Evolutionary conservation across 2,888 invertebrate species (phyloP), one percentile per base, ranked within the genome.

Genomic region (Tholera decimalis): DNA sequence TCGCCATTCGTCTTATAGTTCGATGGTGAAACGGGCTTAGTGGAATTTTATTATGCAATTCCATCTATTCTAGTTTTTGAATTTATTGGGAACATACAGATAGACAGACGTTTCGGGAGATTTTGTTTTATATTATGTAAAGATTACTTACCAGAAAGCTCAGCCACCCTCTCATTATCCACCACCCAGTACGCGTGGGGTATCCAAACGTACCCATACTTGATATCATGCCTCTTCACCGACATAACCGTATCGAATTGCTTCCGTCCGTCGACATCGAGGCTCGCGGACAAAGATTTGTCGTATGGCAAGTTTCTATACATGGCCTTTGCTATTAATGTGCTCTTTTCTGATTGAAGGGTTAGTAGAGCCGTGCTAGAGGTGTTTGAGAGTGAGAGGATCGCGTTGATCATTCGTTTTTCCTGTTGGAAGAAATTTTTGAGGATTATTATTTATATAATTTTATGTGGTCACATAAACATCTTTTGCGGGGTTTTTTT

Each of bases 121-220:
- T n/a, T n/a, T n/a, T n/a, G n/a, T n/a, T n/a, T n/a, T n/a, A n/a
- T n/a, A n/a, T n/a, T n/a, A n/a, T n/a, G n/a, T 20, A 11, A 15
- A 15, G 8, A 15, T 0, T 24, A 75, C 82, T 80, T 9, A 80
- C 80, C 80, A 0, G 83, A 80, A 0, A 82, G 43, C 3, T 69
- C 79, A 0, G 97, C 97, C 0, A 98, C 96, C 54, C 96, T 95
- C 70, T 97, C 97, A 56, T 97, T 96, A 83, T 98, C 98, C 0
- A 98, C 97, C 0, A 97, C 96, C 87, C 98, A 94, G 77, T 97
- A 96, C 30, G 98, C 96, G 83, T 96, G 96, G 0, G 98, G 98
- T 50, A 96, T 94, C 91, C 97, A 98, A 0, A 97, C 96, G 82
- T 93, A 97, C 0, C 98, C 98, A 73, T 97, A 96, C 66, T 95